Conservation (phyloP, 2,113 vertebrate genomes). For the Phaetusa simplex region DNA sequence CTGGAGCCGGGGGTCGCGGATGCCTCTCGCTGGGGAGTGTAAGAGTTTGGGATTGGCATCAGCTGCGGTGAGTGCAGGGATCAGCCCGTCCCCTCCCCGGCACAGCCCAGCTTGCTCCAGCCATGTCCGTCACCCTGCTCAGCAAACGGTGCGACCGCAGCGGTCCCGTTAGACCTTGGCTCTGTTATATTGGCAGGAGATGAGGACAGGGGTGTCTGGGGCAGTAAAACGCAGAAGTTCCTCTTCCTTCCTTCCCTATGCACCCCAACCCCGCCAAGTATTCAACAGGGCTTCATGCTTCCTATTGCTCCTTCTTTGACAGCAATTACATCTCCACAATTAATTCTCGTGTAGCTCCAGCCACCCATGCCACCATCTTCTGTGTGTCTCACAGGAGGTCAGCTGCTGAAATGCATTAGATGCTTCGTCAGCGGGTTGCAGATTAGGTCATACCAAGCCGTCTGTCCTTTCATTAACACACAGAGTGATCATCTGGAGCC, state of each 20-base stretch:
- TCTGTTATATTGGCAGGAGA: neutral
- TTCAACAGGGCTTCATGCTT: neutral
- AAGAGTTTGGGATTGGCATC: accelerated
- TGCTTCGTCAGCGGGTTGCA: neutral
- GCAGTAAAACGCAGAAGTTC: neutral
- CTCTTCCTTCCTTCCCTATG: neutral
- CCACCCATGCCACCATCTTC: neutral
- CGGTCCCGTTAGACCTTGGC: neutral
- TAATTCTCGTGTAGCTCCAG: neutral
- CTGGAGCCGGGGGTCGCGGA: accelerated
- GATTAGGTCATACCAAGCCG: neutral
- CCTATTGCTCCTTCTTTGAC: neutral
- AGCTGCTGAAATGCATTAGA: neutral
- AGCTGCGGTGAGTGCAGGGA: accelerated
- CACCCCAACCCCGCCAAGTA: neutral
- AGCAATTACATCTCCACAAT: neutral
- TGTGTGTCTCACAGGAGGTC: neutral
- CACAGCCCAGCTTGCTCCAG: neutral
- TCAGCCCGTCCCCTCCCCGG: neutral
- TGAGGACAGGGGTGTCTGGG: neutral
- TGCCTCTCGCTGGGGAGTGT: no score
- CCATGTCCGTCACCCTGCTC: neutral
- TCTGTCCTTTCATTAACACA: neutral
- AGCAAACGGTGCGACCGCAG: neutral
- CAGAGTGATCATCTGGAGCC: neutral